A percentile compares a stretch with the other conserved stretches of the same genome.
phyloP scores from a whole-genome alignment of 2,797 vertebrate species.

The Emys orbicularis region DNA sequence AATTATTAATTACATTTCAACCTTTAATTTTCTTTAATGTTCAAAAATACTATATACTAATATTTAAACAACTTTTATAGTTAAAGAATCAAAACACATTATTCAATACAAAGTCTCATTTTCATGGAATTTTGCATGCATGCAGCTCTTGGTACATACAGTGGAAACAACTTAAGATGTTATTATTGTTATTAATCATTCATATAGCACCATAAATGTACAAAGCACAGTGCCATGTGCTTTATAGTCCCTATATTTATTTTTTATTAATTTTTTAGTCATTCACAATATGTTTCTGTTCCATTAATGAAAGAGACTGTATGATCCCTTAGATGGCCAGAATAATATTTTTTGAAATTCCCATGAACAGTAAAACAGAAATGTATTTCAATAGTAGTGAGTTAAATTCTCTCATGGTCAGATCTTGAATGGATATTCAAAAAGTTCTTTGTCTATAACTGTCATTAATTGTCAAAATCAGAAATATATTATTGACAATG shows the following conservation, averaged over 20 bases:
- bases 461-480: not conserved
- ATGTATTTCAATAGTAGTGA: not conserved
- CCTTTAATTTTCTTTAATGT: not conserved
- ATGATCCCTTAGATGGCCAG: not conserved
- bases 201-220: slow-evolving; percentile 7
- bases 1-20: not conserved
- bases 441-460: not conserved
- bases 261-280: slow-evolving; percentile 2
- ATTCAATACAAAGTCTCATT: not conserved
- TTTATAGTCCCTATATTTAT: not conserved
- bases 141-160: not conserved
- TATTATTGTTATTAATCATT: slow-evolving; percentile 1
- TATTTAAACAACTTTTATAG: slow-evolving; percentile 19
- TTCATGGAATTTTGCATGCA: not conserved
- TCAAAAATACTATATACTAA: not conserved
- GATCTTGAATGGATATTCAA: not conserved
- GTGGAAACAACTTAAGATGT: not conserved
- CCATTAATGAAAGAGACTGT: not conserved
- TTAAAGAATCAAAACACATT: not conserved
- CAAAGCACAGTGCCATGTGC: not conserved
- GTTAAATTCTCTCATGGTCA: slow-evolving; percentile 1
- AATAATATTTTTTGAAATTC: not conserved
- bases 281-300: not conserved
- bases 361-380: not conserved
- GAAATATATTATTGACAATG: not conserved